Evolutionary conservation across 92 coral and sea anemone genomes (phyloP).

Genomic region (Epizoanthus rinbou): DNA sequence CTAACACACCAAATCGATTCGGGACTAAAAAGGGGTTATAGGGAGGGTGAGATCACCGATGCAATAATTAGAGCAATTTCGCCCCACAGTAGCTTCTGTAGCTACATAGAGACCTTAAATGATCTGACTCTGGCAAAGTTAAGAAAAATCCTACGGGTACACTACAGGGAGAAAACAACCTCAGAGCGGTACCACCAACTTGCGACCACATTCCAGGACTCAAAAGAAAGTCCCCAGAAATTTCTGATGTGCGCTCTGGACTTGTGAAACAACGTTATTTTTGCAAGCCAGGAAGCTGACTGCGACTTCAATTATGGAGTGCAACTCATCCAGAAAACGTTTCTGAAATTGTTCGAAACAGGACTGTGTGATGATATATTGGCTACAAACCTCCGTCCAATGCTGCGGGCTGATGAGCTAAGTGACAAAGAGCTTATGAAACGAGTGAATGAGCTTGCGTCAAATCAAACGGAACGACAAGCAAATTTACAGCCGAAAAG

Average conservation of each 20-base stretch:
- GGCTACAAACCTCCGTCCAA: constrained; percentile 38
- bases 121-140: no score
- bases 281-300: constrained; percentile 73
- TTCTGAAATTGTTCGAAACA: constrained; percentile 61
- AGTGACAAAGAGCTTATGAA: constrained; percentile 56
- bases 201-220: constrained; percentile 51
- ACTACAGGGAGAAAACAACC: no score
- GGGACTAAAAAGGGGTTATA: constrained; percentile 55
- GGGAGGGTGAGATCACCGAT: constrained; percentile 48
- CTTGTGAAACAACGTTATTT: constrained; percentile 59
- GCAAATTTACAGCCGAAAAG: constrained; percentile 49
- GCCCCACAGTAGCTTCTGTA: constrained; percentile 58
- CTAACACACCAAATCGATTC: constrained; percentile 66
- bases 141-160: no score
- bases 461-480: constrained; percentile 56
- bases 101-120: constrained; percentile 62
- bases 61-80: constrained; percentile 57
- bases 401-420: constrained; percentile 2
- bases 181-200: constrained; percentile 38
- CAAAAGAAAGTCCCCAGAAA: constrained; percentile 56
- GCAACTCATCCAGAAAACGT: constrained; percentile 56
- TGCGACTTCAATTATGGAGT: constrained; percentile 66
- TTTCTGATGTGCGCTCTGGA: constrained; percentile 55
- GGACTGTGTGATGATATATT: constrained; percentile 58
- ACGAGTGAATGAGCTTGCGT: constrained; percentile 64